Conservation (phyloP, 2,797 vertebrate species). For the Xiphophorus birchmanni region DNA sequence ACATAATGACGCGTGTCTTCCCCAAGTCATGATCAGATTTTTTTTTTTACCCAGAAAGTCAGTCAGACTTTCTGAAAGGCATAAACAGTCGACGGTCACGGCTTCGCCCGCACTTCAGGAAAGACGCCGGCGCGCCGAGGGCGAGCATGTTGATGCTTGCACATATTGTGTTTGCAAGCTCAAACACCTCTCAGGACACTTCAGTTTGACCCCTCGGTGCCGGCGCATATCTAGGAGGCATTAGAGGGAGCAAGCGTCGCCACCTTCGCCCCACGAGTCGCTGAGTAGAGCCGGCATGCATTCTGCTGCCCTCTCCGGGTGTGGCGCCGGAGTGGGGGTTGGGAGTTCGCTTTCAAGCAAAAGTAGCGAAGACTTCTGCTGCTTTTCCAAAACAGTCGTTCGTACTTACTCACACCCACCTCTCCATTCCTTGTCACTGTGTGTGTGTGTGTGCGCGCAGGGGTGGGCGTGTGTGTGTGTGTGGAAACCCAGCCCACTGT, state of each 20-base stretch:
- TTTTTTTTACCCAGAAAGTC: constrained; percentile 24
- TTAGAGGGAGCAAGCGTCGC: constrained; percentile 49
- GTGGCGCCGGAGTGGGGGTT: not conserved
- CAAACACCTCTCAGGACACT: constrained; percentile 50
- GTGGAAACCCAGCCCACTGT: constrained; percentile 79
- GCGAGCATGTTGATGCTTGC: constrained; percentile 65
- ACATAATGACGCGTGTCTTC: constrained; percentile 43
- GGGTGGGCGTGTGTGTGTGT: constrained; percentile 18
- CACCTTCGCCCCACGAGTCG: not conserved
- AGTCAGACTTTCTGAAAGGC: constrained; percentile 64
- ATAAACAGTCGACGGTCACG: constrained; percentile 71
- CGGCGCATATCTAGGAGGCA: constrained; percentile 70
- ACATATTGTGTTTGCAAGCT: constrained; percentile 39
- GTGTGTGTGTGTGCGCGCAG: too few relatives aligned
- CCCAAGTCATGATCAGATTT: constrained; percentile 29
- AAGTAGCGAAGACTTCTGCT: constrained; percentile 13
- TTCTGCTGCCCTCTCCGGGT: constrained; percentile 5
- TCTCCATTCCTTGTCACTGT: constrained; percentile 33
- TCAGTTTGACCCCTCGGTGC: constrained; percentile 65
- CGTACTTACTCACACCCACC: constrained; percentile 11
- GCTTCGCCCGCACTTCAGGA: constrained; percentile 70
- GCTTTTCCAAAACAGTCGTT: constrained; percentile 21
- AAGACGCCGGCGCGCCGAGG: constrained; percentile 54
- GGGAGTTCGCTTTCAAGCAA: not conserved
- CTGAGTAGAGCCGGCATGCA: constrained; percentile 18